phyloP scores from a whole-genome alignment of 1,140 invertebrate species.

The Bombus impatiens region DNA sequence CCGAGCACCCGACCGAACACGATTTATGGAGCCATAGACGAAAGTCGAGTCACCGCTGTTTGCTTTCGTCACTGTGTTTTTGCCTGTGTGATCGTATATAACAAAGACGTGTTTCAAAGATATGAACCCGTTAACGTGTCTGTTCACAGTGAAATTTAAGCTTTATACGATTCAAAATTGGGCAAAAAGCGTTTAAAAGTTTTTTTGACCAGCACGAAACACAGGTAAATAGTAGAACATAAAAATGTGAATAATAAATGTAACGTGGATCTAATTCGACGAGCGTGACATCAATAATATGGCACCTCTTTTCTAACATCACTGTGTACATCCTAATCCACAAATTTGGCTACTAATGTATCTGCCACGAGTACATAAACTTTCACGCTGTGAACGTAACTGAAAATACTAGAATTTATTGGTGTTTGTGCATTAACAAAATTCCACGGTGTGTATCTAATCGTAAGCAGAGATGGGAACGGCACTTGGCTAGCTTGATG shows the following conservation, averaged over 20 bases:
- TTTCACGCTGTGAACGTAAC: no score
- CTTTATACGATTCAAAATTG: background rate
- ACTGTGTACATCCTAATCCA: background rate
- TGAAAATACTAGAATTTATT: no score
- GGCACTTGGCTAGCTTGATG: background rate
- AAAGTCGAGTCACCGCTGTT: slow-evolving; percentile 2
- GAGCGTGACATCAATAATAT: background rate
- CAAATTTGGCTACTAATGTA: background rate
- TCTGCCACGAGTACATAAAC: no score
- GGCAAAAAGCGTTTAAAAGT: background rate
- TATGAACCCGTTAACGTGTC: background rate
- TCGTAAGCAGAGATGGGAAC: slow-evolving; percentile 1
- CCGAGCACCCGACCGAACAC: background rate
- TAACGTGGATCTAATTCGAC: background rate
- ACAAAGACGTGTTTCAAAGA: background rate
- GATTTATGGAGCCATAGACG: slow-evolving; percentile 24
- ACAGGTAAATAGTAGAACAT: background rate
- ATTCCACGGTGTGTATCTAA: background rate
- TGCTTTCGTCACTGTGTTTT: background rate
- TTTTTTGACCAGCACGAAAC: background rate
- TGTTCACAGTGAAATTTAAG: background rate
- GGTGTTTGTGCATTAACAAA: slow-evolving; percentile 9
- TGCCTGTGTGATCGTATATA: background rate
- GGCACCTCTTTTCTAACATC: background rate
- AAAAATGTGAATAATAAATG: background rate